Evolutionary conservation across 2,797 vertebrate genomes (phyloP).

Genomic region (Gallirallus australis): DNA sequence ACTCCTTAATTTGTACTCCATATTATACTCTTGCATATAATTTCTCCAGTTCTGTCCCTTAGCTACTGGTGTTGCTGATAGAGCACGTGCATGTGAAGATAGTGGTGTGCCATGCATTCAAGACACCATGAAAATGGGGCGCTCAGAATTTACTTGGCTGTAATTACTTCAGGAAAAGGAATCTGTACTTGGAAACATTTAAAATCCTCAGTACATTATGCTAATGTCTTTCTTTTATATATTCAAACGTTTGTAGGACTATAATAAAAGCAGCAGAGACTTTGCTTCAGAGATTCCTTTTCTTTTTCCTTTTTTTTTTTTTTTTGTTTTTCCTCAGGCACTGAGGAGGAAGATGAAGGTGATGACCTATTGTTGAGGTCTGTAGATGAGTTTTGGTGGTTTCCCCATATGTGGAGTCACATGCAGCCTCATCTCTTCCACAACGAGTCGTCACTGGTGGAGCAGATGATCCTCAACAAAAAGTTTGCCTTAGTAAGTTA

Average conservation of each 20-base stretch:
- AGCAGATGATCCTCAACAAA: constrained; percentile 97
- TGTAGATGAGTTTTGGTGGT: constrained; percentile 95
- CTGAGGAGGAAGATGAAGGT: constrained; percentile 90
- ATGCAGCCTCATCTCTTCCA: constrained; percentile 96
- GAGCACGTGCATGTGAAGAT: neutral
- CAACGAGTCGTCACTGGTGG: constrained; percentile 91
- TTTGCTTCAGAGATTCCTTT: neutral
- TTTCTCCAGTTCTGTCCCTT: neutral
- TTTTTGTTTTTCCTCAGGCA: constrained; percentile 79
- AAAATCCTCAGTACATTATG: neutral
- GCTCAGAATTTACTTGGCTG: neutral
- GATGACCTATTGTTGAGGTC: constrained; percentile 90
- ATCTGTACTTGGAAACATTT: neutral
- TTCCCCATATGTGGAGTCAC: constrained; percentile 97
- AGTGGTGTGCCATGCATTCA: neutral
- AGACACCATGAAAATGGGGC: neutral
- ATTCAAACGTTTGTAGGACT: neutral
- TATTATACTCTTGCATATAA: neutral
- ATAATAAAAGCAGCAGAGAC: neutral
- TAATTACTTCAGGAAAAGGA: neutral
- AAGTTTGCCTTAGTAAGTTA: constrained; percentile 91
- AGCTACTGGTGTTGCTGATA: neutral
- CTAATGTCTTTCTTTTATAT: neutral
- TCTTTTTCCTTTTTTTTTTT: neutral
- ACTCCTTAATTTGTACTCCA: neutral